A percentile compares a stretch with the other conserved stretches of the same genome.
Evolutionary conservation across 2,797 vertebrate species (phyloP).

Genomic region (Anguilla anguilla): DNA sequence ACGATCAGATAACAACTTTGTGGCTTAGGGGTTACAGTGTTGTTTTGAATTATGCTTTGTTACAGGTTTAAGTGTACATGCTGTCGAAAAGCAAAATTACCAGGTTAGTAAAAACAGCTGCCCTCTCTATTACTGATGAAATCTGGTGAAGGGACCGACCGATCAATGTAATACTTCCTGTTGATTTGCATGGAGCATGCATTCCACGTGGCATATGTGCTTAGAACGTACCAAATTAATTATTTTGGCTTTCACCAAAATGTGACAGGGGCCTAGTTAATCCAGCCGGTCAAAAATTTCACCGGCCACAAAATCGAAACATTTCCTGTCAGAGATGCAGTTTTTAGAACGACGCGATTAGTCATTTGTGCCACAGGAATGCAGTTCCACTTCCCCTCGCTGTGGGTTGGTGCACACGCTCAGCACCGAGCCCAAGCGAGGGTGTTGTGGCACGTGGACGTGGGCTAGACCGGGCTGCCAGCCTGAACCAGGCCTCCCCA

Average conservation of each 20-base stretch:
- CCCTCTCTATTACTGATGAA: not conserved
- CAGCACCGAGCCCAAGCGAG: too few species aligned
- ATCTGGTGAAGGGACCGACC: not conserved
- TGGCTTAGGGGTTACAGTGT: not conserved
- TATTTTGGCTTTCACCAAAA: not conserved
- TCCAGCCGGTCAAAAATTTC: not conserved
- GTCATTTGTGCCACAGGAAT: too few species aligned
- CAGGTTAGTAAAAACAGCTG: constrained; percentile 4
- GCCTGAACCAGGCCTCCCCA: too few species aligned
- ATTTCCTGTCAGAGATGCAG: too few species aligned
- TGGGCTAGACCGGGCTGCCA: too few species aligned
- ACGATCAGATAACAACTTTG: not conserved
- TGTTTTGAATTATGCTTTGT: not conserved
- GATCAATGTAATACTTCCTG: not conserved
- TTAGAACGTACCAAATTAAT: not conserved
- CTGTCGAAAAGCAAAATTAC: constrained; percentile 5
- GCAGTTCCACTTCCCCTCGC: too few species aligned
- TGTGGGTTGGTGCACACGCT: too few species aligned
- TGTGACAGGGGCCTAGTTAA: not conserved
- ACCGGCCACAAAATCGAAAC: not conserved
- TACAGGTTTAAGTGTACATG: constrained; percentile 8
- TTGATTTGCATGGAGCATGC: not conserved
- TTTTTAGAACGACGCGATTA: too few species aligned
- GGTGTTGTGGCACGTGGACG: too few species aligned
- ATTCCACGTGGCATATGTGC: not conserved